phyloP scores from a whole-genome alignment of 2,113 vertebrate genomes.

The Caranx melampygus region DNA sequence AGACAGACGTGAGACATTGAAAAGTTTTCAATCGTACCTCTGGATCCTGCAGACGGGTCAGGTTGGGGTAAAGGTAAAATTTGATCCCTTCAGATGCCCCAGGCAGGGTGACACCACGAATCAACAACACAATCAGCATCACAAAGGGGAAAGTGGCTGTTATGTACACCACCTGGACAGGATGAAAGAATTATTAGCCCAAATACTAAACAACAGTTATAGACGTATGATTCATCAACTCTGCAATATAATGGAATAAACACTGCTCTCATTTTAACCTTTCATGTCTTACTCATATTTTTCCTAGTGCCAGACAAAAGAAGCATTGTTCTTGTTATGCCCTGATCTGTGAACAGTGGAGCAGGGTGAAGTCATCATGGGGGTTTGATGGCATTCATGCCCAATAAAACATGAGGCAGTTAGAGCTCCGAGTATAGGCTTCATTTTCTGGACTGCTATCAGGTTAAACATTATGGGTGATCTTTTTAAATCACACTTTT shows the following conservation, averaged over 20 bases:
- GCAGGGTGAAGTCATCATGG: neutral
- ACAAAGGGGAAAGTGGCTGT: slow-evolving; percentile 97
- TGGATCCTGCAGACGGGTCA: slow-evolving; percentile 92
- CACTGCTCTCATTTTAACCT: neutral
- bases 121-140: slow-evolving; percentile 95
- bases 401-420: neutral
- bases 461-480: slow-evolving; percentile 3
- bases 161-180: slow-evolving; percentile 90
- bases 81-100: slow-evolving; percentile 97
- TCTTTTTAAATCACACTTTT: slow-evolving; percentile 4
- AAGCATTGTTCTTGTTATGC: slow-evolving; percentile 7
- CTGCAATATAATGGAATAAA: neutral
- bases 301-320: slow-evolving; percentile 4
- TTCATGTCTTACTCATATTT: slow-evolving; percentile 1
- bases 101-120: slow-evolving; percentile 96
- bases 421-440: neutral
- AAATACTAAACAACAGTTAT: neutral
- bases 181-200: slow-evolving; percentile 19
- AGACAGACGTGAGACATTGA: neutral
- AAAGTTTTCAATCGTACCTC: slow-evolving; percentile 84
- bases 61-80: slow-evolving; percentile 97
- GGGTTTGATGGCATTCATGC: neutral
- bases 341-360: neutral
- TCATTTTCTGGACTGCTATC: slow-evolving; percentile 1
- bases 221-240: neutral